These are phyloP conservation scores for Tetranychus cinnabarinus DNA, from an alignment of 1,140 invertebrate species.

Conservation along the genomic window DNA sequence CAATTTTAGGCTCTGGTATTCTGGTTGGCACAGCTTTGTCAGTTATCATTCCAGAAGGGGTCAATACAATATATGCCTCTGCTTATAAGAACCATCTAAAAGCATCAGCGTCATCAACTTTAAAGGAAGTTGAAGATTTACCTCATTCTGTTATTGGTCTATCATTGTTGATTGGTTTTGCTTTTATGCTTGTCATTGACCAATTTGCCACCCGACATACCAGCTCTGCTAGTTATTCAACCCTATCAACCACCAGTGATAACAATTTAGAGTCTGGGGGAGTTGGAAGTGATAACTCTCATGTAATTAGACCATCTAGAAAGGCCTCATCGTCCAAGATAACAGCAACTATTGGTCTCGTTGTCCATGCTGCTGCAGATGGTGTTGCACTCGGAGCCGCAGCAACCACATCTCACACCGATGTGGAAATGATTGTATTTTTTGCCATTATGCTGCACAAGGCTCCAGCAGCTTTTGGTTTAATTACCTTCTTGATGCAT, in stretches of 20 bases:
- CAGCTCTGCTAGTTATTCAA: neutral
- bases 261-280: no score
- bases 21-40: slow-evolving; percentile 90
- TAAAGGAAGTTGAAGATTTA: slow-evolving; percentile 1
- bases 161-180: slow-evolving; percentile 59
- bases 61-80: slow-evolving; percentile 45
- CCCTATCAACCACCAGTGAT: neutral
- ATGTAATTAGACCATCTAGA: no score
- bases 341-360: slow-evolving; percentile 79
- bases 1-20: slow-evolving; percentile 81
- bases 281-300: no score
- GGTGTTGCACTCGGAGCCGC: slow-evolving; percentile 89
- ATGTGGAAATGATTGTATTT: slow-evolving; percentile 94
- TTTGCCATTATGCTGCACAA: slow-evolving; percentile 98
- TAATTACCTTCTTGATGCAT: slow-evolving; percentile 86
- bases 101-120: neutral
- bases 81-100: slow-evolving; percentile 12
- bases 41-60: slow-evolving; percentile 96
- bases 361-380: slow-evolving; percentile 93
- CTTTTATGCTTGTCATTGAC: slow-evolving; percentile 93
- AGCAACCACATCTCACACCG: slow-evolving; percentile 72
- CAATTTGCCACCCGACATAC: slow-evolving; percentile 30
- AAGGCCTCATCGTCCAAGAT: slow-evolving; percentile 28
- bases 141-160: slow-evolving; percentile 41
- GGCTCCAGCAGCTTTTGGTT: slow-evolving; percentile 89